These are phyloP conservation scores for Nasonovia ribisnigri DNA, from an alignment of 2,888 invertebrate species.

Conservation along the genomic window DNA sequence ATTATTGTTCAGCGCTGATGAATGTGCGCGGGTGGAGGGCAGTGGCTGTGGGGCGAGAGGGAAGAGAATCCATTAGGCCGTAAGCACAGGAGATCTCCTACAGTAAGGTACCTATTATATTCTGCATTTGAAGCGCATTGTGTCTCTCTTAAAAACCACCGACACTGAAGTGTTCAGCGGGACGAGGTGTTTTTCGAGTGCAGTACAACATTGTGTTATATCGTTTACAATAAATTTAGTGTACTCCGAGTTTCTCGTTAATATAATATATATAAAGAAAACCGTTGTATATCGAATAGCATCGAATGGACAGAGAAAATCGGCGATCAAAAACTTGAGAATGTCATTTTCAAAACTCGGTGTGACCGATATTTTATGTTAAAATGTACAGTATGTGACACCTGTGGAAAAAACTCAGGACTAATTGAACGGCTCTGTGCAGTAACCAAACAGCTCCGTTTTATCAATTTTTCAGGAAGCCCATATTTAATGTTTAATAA, in stretches of 20 bases:
- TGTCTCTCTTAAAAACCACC: not conserved
- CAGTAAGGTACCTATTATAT: not conserved
- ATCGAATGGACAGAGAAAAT: not conserved
- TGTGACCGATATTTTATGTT: not conserved
- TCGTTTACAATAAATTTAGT: conserved; percentile 14
- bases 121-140: not conserved
- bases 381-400: not conserved
- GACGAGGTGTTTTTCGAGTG: conserved; percentile 10
- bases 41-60: not conserved
- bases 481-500: too few relatives aligned
- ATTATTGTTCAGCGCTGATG: not conserved
- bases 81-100: not conserved
- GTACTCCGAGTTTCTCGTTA: not conserved
- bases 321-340: not conserved
- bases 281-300: not conserved
- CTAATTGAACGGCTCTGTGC: too few relatives aligned
- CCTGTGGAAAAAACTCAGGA: not conserved
- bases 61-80: conserved; percentile 22
- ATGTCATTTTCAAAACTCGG: not conserved
- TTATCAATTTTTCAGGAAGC: too few relatives aligned
- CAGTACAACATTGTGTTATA: not conserved
- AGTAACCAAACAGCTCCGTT: too few relatives aligned
- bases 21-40: not conserved
- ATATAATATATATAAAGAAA: not conserved
- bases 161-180: not conserved